phyloP scores from a whole-genome alignment of 2,113 vertebrate genomes.

The Penelope pileata region DNA sequence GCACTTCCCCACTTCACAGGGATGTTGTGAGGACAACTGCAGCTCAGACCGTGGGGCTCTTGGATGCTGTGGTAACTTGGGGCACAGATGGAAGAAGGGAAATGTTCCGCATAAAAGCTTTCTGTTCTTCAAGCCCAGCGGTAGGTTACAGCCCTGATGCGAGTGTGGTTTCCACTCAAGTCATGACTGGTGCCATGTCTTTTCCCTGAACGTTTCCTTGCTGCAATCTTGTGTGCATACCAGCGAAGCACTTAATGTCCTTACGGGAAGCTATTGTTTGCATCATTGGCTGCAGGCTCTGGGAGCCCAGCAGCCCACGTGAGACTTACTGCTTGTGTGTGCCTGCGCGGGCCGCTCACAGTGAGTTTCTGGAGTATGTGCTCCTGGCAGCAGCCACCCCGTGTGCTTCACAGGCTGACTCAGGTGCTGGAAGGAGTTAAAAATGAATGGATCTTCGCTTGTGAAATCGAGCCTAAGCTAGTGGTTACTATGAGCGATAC shows the following conservation, averaged over 20 bases:
- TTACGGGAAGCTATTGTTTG: not conserved
- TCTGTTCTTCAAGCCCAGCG: not conserved
- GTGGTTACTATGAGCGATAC: not conserved
- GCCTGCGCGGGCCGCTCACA: not conserved
- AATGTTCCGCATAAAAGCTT: not conserved
- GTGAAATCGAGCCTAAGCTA: not conserved
- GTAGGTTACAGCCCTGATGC: not conserved
- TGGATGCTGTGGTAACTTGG: not conserved
- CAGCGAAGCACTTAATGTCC: not conserved
- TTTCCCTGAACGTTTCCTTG: not conserved
- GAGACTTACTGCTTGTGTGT: not conserved
- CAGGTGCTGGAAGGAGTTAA: slow-evolving; percentile 16
- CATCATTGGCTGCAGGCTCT: not conserved
- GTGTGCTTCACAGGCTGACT: not conserved
- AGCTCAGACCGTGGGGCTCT: not conserved
- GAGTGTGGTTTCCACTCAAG: not conserved
- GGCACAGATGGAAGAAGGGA: slow-evolving; percentile 8
- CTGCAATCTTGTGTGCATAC: not conserved
- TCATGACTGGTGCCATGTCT: not conserved
- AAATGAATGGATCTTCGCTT: slow-evolving; percentile 17
- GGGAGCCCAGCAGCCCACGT: not conserved
- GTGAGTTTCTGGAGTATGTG: not conserved
- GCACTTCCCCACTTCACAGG: slow-evolving; percentile 51
- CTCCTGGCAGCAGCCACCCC: not conserved
- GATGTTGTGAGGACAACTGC: slow-evolving; percentile 41